These are phyloP conservation scores for Furcifer pardalis DNA, from an alignment of 2,797 vertebrate species.

Conservation along the genomic window DNA sequence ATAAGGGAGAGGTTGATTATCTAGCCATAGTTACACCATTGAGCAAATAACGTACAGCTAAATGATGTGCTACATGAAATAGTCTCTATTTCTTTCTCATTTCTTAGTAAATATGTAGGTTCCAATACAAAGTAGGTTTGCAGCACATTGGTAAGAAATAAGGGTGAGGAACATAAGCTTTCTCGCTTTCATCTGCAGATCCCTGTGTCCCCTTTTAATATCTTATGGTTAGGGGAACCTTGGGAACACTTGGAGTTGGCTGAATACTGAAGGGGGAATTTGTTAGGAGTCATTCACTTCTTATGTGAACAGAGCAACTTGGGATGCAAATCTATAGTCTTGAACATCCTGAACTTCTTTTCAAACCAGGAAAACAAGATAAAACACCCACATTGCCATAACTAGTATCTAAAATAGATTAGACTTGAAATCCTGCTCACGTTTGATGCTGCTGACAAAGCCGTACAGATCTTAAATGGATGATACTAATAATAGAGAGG, in stretches of 20 bases:
- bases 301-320: neutral
- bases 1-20: too few relatives aligned
- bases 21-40: too few relatives aligned
- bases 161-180: neutral
- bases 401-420: neutral
- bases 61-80: too few relatives aligned
- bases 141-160: neutral
- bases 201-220: neutral
- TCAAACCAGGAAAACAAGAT: neutral
- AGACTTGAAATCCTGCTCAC: neutral
- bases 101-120: too few relatives aligned
- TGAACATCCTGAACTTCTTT: neutral
- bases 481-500: constrained; percentile 22
- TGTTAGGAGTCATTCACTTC: neutral
- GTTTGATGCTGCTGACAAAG: constrained; percentile 29
- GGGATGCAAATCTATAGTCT: neutral
- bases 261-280: neutral
- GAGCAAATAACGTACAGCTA: too few relatives aligned
- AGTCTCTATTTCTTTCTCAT: too few relatives aligned
- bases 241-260: neutral
- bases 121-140: too few relatives aligned
- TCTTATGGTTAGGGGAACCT: neutral
- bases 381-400: neutral
- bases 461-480: constrained; percentile 6
- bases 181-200: neutral